phyloP scores from a whole-genome alignment of 2,113 vertebrate genomes.

The Labeo catla region DNA sequence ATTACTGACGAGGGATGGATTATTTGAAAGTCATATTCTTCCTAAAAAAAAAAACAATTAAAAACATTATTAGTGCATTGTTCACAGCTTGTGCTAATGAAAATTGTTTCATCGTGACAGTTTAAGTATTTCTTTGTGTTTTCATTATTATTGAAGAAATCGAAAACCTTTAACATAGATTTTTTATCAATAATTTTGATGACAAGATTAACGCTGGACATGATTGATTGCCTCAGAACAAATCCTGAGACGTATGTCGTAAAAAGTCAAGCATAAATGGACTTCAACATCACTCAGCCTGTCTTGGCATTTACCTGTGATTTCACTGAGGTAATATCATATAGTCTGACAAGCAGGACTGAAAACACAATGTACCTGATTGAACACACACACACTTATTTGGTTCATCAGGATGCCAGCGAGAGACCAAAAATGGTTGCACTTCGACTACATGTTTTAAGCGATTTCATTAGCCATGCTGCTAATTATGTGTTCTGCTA shows the following conservation, averaged over 20 bases:
- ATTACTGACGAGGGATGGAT: not conserved
- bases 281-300: not conserved
- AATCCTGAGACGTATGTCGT: not conserved
- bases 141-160: not conserved
- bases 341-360: not conserved
- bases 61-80: too few species aligned
- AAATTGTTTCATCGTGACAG: not conserved
- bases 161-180: not conserved
- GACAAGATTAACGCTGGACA: not conserved
- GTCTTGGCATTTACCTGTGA: not conserved
- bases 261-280: not conserved
- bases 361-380: not conserved
- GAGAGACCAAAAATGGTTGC: conserved; percentile 27
- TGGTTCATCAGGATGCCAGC: not conserved
- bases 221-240: not conserved
- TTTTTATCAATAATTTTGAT: not conserved
- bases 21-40: not conserved
- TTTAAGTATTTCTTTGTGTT: not conserved
- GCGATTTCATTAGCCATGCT: conserved; percentile 51
- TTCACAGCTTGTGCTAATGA: not conserved
- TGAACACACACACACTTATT: conserved; percentile 13
- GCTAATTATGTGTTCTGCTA: conserved; percentile 55
- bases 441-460: conserved; percentile 44
- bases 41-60: not conserved
- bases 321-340: not conserved